phyloP scores from a whole-genome alignment of 92 coral and sea anemone species.

The Porites divaricata region DNA sequence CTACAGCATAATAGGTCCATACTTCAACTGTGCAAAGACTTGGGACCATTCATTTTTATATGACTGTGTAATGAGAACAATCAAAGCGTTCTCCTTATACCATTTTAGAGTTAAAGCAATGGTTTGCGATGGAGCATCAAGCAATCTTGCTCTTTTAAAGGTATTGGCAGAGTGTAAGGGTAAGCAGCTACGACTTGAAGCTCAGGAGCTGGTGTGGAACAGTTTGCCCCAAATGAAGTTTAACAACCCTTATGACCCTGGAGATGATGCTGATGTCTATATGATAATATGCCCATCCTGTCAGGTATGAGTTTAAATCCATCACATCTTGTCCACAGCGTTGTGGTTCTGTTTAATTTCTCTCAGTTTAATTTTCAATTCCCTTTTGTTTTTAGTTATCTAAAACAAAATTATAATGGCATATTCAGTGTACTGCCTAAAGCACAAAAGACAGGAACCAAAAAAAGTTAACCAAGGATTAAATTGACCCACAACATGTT shows the following conservation, averaged over 20 bases:
- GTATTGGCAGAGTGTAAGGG: conserved; percentile 3
- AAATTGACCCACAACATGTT: no score
- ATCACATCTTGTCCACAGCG: not conserved
- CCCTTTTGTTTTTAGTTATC: no score
- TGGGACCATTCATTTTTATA: conserved; percentile 37
- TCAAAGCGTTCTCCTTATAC: conserved; percentile 29
- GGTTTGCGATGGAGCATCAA: conserved; percentile 43
- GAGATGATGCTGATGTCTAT: not conserved
- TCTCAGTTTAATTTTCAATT: not conserved
- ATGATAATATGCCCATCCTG: conserved; percentile 37
- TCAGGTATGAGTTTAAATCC: no score
- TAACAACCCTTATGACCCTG: conserved; percentile 29
- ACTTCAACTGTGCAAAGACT: conserved; percentile 28
- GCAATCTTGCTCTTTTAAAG: conserved; percentile 34
- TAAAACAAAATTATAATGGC: no score
- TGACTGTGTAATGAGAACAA: conserved; percentile 30
- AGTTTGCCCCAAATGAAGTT: not conserved
- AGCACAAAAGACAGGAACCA: no score
- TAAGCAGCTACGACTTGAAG: not conserved
- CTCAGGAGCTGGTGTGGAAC: not conserved
- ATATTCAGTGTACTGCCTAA: no score
- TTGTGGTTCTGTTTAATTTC: not conserved
- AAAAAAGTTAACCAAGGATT: no score
- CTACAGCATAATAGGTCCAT: conserved; percentile 47
- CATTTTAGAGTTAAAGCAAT: conserved; percentile 9